These are phyloP conservation scores for Hydrochoerus hydrochaeris DNA, from an alignment of 2,113 vertebrate species.

Conservation along the genomic window DNA sequence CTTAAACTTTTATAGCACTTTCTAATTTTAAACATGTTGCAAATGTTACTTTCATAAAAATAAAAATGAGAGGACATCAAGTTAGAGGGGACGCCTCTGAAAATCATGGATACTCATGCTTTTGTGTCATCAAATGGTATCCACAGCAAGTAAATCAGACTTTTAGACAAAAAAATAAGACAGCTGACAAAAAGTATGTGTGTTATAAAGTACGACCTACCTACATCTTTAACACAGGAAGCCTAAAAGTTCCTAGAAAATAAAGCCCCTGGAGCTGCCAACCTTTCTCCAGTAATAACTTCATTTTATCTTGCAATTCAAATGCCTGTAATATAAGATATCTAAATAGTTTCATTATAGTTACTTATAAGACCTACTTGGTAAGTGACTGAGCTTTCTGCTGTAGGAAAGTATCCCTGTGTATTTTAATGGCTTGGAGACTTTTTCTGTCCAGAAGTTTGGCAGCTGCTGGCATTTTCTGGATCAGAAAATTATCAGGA, in stretches of 20 bases:
- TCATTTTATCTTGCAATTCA: slow-evolving; percentile 11
- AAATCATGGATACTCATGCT: not conserved
- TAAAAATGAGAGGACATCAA: not conserved
- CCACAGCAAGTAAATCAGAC: not conserved
- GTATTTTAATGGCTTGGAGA: slow-evolving; percentile 90
- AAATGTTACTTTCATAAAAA: slow-evolving; percentile 22
- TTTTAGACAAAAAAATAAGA: slow-evolving; percentile 34
- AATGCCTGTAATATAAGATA: not conserved
- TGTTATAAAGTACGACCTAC: not conserved
- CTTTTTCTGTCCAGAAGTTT: slow-evolving; percentile 97
- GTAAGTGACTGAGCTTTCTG: slow-evolving; percentile 94
- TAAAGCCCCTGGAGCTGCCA: not conserved
- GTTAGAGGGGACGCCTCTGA: not conserved
- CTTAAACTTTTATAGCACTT: slow-evolving; percentile 35
- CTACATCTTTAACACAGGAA: slow-evolving; percentile 17
- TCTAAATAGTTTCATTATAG: not conserved
- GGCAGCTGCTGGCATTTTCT: slow-evolving; percentile 94
- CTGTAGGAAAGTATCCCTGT: slow-evolving; percentile 94
- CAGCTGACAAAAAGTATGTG: not conserved
- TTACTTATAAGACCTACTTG: slow-evolving; percentile 89
- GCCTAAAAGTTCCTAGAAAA: not conserved
- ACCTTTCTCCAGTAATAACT: not conserved
- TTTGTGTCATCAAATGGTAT: not conserved
- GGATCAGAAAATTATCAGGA: slow-evolving; percentile 94
- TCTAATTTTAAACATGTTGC: not conserved